Evolutionary conservation across 92 coral and sea anemone genomes (phyloP).

Genomic region (Parazoanthus darwini): DNA sequence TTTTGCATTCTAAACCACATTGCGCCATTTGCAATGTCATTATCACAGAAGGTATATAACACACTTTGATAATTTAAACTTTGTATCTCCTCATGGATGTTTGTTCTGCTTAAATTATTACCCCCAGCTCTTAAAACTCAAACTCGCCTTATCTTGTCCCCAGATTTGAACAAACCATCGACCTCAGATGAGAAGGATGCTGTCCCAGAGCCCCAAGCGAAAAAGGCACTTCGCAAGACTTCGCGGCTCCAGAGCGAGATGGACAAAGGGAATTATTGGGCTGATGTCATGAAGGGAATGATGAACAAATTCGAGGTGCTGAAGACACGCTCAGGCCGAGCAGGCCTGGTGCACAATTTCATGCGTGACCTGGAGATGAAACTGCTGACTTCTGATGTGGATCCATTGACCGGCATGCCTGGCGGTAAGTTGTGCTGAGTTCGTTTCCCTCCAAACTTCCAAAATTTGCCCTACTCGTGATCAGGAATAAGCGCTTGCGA

Average conservation of each 20-base stretch:
- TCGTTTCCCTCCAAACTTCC: too few species aligned
- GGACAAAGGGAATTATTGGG: conserved; percentile 27
- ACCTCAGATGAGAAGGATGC: not conserved
- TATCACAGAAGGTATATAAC: too few species aligned
- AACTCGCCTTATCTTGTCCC: not conserved
- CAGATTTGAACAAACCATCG: not conserved
- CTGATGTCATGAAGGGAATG: conserved; percentile 8
- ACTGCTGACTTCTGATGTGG: not conserved
- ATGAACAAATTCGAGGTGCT: conserved; percentile 52
- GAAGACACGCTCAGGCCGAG: conserved; percentile 71
- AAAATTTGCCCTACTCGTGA: too few species aligned
- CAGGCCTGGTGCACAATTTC: conserved; percentile 71
- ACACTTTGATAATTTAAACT: too few species aligned
- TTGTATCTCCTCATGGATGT: not conserved
- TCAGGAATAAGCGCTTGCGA: too few species aligned
- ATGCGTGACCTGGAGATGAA: conserved; percentile 61
- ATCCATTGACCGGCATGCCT: too few species aligned
- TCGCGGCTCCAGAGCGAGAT: conserved; percentile 26
- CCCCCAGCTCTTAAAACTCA: not conserved
- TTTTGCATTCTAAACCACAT: too few species aligned
- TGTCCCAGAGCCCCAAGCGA: not conserved
- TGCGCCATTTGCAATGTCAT: too few species aligned
- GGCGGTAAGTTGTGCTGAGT: too few species aligned
- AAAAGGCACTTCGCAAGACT: not conserved
- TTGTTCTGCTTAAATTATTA: too few species aligned